Evolutionary conservation across 2,113 vertebrate genomes (phyloP).

Genomic region (Orcinus orca): DNA sequence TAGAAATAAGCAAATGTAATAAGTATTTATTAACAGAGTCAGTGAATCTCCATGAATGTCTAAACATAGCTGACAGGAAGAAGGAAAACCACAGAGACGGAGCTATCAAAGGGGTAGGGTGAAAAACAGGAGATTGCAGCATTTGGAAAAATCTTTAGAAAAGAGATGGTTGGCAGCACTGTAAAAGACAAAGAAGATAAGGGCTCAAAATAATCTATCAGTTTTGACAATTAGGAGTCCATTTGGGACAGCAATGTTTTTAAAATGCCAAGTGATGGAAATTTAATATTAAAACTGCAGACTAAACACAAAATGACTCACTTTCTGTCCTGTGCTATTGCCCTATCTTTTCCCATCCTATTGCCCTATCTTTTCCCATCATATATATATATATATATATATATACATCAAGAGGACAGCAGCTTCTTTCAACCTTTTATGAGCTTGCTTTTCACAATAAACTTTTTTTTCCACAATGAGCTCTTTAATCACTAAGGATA

Average conservation of each 20-base stretch:
- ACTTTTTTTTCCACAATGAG: not conserved
- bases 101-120: not conserved
- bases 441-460: not conserved
- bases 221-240: not conserved
- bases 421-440: not conserved
- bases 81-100: not conserved
- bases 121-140: rapidly evolving
- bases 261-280: not conserved
- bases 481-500: not conserved
- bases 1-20: not conserved
- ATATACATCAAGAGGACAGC: not conserved
- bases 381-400: too few species aligned
- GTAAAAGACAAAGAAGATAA: not conserved
- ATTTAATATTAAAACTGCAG: not conserved
- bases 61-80: not conserved
- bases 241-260: not conserved
- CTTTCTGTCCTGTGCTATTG: not conserved
- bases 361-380: not conserved
- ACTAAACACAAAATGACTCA: not conserved
- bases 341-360: not conserved
- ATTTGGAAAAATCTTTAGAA: not conserved
- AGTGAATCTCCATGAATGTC: not conserved
- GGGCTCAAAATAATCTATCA: not conserved
- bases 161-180: not conserved
- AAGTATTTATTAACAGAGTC: not conserved